phyloP scores from a whole-genome alignment of 2,797 vertebrate species.

The Lagorchestes hirsutus region DNA sequence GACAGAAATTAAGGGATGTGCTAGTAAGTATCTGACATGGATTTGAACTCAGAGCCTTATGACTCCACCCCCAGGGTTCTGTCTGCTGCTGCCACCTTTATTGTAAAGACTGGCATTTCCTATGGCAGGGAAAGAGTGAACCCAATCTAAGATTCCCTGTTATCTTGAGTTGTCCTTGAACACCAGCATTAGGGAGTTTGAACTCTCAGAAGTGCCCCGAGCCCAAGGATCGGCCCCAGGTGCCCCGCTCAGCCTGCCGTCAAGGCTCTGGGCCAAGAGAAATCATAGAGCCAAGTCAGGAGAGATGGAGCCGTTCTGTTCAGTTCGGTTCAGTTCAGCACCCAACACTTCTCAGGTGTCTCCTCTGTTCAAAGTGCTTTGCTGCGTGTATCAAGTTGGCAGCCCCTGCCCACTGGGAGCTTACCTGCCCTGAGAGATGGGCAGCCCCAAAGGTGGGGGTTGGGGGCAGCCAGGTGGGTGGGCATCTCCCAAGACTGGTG shows the following conservation, averaged over 20 bases:
- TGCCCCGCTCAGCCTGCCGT: not conserved
- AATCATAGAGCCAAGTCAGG: rapidly evolving
- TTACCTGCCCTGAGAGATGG: not conserved
- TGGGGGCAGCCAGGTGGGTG: too few species aligned
- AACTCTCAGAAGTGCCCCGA: not conserved
- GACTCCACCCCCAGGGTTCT: not conserved
- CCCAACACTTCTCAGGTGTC: not conserved
- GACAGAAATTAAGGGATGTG: not conserved
- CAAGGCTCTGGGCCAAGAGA: too few species aligned
- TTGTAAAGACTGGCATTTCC: not conserved
- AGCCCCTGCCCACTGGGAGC: not conserved
- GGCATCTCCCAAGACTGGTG: too few species aligned
- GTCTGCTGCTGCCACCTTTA: not conserved
- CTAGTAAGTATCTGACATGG: not conserved
- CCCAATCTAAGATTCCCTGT: not conserved
- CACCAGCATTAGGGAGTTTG: too few species aligned
- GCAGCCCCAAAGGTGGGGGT: too few species aligned
- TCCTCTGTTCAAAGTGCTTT: rapidly evolving
- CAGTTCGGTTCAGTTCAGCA: too few species aligned
- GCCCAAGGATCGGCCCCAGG: too few species aligned
- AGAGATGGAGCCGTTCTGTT: too few species aligned
- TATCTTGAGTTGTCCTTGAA: not conserved
- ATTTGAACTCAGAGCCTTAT: not conserved
- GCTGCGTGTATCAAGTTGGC: not conserved
- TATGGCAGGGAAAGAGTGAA: not conserved